Conservation (phyloP, 2,888 invertebrate genomes). For the Drepana falcataria region DNA sequence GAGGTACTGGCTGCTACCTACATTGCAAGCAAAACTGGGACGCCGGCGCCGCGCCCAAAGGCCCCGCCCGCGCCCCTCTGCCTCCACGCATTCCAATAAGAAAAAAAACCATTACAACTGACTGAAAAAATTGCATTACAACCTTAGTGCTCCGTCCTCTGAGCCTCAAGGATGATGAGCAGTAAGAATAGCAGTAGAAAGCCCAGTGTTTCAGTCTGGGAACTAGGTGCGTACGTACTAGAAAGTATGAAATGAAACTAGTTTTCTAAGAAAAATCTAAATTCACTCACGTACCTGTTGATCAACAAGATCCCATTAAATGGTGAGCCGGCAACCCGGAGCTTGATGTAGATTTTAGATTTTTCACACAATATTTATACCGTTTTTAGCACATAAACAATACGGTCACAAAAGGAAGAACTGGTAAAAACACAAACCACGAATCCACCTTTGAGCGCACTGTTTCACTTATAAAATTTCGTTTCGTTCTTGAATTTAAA, state of each 20-base stretch:
- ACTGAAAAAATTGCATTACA: slow-evolving; percentile 8
- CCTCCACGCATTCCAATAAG: slow-evolving; percentile 39
- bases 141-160: background rate
- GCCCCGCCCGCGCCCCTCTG: slow-evolving; percentile 35
- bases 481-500: slow-evolving; percentile 38
- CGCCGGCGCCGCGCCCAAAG: slow-evolving; percentile 65
- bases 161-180: no score
- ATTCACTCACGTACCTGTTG: slow-evolving; percentile 50
- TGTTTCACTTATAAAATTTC: slow-evolving; percentile 52
- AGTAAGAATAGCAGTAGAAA: background rate
- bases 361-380: slow-evolving; percentile 44
- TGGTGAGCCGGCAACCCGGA: slow-evolving; percentile 50
- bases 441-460: slow-evolving; percentile 64
- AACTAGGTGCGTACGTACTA: background rate
- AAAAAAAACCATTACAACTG: slow-evolving; percentile 27
- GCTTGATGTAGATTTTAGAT: slow-evolving; percentile 25
- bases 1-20: slow-evolving; percentile 15
- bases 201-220: background rate
- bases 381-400: slow-evolving; percentile 70
- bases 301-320: slow-evolving; percentile 76
- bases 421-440: slow-evolving; percentile 63
- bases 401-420: slow-evolving; percentile 69
- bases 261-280: slow-evolving; percentile 7
- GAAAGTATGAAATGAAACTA: slow-evolving; percentile 3
- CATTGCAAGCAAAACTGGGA: slow-evolving; percentile 51